Base-by-base conservation (phyloP, 2,888 invertebrate genomes). In the Leptinotarsa juncta region DNA sequence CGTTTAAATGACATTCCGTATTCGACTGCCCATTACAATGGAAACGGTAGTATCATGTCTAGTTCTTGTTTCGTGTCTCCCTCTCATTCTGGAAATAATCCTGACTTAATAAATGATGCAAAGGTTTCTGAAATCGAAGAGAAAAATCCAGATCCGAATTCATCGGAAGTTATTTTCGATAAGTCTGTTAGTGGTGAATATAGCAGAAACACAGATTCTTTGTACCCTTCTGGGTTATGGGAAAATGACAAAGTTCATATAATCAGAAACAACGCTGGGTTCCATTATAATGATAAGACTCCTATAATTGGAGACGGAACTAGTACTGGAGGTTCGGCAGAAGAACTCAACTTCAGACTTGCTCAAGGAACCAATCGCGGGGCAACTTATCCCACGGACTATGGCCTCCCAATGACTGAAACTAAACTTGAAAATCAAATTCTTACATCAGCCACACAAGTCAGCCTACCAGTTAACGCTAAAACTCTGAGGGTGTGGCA, bases 401-500 rank as follows among this genome's bases (percentile, higher is more conserved):
- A 95, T 87, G 95, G 95, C 71, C 89, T 95, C 85, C 94, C 95
- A 12, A 91, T 94, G 83, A 88, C 90, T 79, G 89, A 90, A 74
- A 86, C 82, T 65, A 84, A 85, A 79, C 80, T 82, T 65, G 86
- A 85, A 78, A 84, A 82, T 48, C 26, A 15, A 32, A 80, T 87
- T 83, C 87, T 88, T 88, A 88, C 84, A 90, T 82, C 87, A 50
- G 84, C 86, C 48, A 82, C 84, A 32, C 89, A 89, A 82, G 87
- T 88, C 72, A 84, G 83, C 77, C 82, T 86, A 80, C 89, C 92
- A 65, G 90, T 92, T 3, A 92, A 91, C 83, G 92, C 95, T 79
- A 96, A 95, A 88, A 95, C 95, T 83, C 90, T 96, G 84, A 92
- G 95, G 80, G 95, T 96, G 80, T 96, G 96, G 95, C 95, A 95